These are phyloP conservation scores for Nymphicus hollandicus DNA, from an alignment of 2,113 vertebrate species.

Conservation along the genomic window DNA sequence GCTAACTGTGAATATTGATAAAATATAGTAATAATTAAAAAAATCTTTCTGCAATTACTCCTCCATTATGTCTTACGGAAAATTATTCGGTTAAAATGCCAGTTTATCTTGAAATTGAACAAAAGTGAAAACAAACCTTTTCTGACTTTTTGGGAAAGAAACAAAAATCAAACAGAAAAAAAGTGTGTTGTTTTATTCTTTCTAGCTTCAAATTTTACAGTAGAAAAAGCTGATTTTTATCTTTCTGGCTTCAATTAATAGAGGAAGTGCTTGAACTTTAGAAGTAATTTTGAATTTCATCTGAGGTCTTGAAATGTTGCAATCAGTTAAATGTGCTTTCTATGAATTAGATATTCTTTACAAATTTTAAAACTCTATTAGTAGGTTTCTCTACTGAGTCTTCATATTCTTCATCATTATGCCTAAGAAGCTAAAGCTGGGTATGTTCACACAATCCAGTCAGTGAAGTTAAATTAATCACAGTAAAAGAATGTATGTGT, in stretches of 20 bases:
- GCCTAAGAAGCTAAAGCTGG: not conserved
- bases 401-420: not conserved
- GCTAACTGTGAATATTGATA: not conserved
- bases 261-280: not conserved
- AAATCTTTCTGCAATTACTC: not conserved
- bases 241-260: not conserved
- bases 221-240: not conserved
- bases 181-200: not conserved
- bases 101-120: not conserved
- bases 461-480: not conserved
- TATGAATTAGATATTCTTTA: not conserved
- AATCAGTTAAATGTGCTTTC: not conserved
- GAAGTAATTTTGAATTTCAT: not conserved
- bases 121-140: not conserved
- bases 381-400: not conserved
- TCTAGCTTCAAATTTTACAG: not conserved
- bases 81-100: not conserved
- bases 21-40: not conserved
- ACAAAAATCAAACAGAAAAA: not conserved
- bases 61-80: not conserved
- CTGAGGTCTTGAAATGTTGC: not conserved
- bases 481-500: accelerated
- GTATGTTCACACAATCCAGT: not conserved
- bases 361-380: not conserved
- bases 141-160: not conserved